phyloP scores from a whole-genome alignment of 2,113 vertebrate genomes.

The Pelodiscus sinensis region DNA sequence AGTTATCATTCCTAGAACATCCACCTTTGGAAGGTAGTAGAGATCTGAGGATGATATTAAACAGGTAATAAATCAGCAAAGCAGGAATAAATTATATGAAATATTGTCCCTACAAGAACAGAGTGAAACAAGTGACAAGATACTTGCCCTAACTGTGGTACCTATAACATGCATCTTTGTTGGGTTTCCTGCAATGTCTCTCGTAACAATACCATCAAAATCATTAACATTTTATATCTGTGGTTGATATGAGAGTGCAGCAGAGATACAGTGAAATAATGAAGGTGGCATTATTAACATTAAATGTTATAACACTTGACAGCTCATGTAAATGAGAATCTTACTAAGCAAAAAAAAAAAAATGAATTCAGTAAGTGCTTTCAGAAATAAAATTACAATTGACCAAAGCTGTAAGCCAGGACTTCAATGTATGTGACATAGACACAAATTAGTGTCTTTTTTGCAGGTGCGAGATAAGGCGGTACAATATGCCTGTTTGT shows the following conservation, averaged over 20 bases:
- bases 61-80: background rate
- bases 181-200: background rate
- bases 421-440: background rate
- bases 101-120: background rate
- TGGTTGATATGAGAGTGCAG: constrained; percentile 46
- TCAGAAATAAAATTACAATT: constrained; percentile 16
- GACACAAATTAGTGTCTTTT: background rate
- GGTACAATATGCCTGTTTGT: background rate
- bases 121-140: background rate
- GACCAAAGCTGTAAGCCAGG: background rate
- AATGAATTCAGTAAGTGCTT: constrained; percentile 2
- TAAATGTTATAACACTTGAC: constrained; percentile 71
- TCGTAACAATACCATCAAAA: constrained; percentile 45
- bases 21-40: background rate
- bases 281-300: constrained; percentile 68
- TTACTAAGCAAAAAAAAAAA: constrained; percentile 5
- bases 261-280: constrained; percentile 49
- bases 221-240: constrained; percentile 53
- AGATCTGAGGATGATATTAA: background rate
- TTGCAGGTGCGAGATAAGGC: accelerated
- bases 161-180: background rate
- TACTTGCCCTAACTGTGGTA: background rate
- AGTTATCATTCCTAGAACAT: background rate
- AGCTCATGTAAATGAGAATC: constrained; percentile 71
- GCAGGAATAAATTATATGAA: background rate